These are phyloP conservation scores for Drosophila ercepeae DNA, from an alignment of 1,140 invertebrate genomes.

Conservation along the genomic window DNA sequence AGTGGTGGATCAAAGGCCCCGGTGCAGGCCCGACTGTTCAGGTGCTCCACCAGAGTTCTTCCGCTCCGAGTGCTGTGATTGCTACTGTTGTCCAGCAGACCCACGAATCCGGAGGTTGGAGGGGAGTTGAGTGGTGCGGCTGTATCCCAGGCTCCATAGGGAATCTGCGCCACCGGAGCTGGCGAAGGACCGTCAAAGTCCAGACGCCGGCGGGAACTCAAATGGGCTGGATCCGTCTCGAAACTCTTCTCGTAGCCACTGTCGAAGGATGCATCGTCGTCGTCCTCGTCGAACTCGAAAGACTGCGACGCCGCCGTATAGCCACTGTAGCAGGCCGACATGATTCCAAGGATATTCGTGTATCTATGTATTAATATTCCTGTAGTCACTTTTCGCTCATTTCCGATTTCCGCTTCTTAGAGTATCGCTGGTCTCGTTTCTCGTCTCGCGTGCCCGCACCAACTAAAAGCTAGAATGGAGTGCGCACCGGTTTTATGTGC, in stretches of 20 bases:
- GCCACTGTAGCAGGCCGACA: conserved; percentile 79
- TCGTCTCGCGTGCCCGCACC: conserved; percentile 75
- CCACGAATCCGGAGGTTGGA: conserved; percentile 53
- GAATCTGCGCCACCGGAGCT: conserved; percentile 7
- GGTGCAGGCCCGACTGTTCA: conserved; percentile 61
- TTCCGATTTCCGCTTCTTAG: conserved; percentile 25
- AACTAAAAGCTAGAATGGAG: conserved; percentile 76
- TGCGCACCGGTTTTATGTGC: conserved; percentile 77
- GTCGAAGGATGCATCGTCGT: conserved; percentile 87
- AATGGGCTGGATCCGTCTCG: conserved; percentile 74
- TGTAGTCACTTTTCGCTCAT: conserved; percentile 33
- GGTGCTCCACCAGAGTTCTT: conserved; percentile 73
- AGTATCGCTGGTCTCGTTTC: conserved; percentile 26
- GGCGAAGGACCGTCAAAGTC: conserved; percentile 50
- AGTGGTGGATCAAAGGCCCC: conserved; percentile 60
- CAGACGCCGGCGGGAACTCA: conserved; percentile 62
- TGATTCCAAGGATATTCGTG: conserved; percentile 31
- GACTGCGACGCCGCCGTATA: conserved; percentile 73
- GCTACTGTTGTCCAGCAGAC: conserved; percentile 73
- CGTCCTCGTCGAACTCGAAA: conserved; percentile 87
- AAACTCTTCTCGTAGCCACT: conserved; percentile 88
- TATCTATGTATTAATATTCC: conserved; percentile 10
- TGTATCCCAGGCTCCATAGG: conserved; percentile 49
- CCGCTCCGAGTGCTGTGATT: conserved; percentile 77
- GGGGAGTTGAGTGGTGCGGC: conserved; percentile 49